Conservation (phyloP, 1,140 invertebrate genomes). For the Babylonia areolata region DNA sequence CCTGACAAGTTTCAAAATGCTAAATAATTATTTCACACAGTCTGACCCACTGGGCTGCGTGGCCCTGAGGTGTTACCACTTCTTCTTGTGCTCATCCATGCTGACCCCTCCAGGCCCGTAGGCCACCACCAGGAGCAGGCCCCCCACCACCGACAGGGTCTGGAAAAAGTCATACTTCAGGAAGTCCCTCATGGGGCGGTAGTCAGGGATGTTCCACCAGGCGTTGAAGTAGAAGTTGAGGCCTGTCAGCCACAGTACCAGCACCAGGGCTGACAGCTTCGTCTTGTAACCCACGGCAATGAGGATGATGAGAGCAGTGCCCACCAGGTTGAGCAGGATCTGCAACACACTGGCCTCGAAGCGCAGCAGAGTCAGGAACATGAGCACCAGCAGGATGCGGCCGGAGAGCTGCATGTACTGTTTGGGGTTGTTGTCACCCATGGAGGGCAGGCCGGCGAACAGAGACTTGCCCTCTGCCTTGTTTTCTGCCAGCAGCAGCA, state of each 20-base stretch:
- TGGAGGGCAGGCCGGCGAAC: conserved; percentile 97
- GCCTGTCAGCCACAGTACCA: conserved; percentile 91
- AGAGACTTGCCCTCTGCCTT: conserved; percentile 91
- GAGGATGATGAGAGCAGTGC: conserved; percentile 94
- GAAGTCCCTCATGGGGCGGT: conserved; percentile 98
- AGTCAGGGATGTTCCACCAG: conserved; percentile 96
- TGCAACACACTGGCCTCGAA: conserved; percentile 84
- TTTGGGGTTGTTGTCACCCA: conserved; percentile 98
- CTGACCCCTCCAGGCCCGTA: conserved; percentile 96
- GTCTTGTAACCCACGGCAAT: conserved; percentile 98
- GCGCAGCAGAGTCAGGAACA: conserved; percentile 97
- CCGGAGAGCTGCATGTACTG: conserved; percentile 97
- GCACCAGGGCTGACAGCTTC: conserved; percentile 95
- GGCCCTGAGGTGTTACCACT: conserved; percentile 83
- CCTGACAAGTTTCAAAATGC: conserved; percentile 13
- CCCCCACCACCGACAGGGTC: conserved; percentile 98
- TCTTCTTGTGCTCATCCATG: conserved; percentile 99
- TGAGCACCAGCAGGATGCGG: conserved; percentile 96
- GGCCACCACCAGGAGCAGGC: conserved; percentile 98
- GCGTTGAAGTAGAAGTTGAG: conserved; percentile 98
- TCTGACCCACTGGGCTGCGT: neutral
- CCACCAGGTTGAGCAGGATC: conserved; percentile 93
- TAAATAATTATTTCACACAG: neutral
- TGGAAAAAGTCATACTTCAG: conserved; percentile 99
- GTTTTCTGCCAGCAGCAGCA: conserved; percentile 96